Evolutionary conservation across 2,113 vertebrate genomes (phyloP).

Genomic region (Brachyhypopomus gauderio): DNA sequence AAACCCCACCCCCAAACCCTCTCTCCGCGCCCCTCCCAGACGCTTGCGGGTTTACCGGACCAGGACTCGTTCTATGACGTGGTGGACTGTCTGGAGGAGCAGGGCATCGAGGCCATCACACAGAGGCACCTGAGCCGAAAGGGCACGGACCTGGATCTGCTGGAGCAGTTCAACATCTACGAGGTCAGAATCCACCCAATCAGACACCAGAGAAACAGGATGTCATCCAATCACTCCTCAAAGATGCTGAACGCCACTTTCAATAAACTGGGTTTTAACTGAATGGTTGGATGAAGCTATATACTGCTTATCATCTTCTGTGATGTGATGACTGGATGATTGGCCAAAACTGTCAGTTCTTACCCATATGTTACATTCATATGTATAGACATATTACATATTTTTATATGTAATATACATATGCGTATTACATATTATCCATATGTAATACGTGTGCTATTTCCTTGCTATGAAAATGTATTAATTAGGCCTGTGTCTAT

Average conservation of each 20-base stretch:
- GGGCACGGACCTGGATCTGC: conserved; percentile 91
- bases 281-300: background rate
- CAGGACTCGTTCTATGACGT: conserved; percentile 96
- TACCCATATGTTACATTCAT: too few relatives aligned
- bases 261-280: background rate
- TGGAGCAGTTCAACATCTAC: conserved; percentile 96
- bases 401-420: too few relatives aligned
- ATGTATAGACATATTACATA: too few relatives aligned
- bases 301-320: background rate
- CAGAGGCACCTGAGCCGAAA: conserved; percentile 90
- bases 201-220: background rate
- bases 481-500: background rate
- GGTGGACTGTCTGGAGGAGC: conserved; percentile 94
- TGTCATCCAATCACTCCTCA: background rate
- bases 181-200: conserved; percentile 78
- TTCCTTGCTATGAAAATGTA: too few relatives aligned
- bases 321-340: too few relatives aligned
- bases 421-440: too few relatives aligned
- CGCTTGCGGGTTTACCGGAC: conserved; percentile 87
- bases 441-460: too few relatives aligned
- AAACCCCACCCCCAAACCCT: too few relatives aligned
- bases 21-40: conserved; percentile 69
- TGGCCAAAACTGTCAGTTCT: too few relatives aligned
- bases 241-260: background rate
- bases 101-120: conserved; percentile 85